Base-by-base conservation (phyloP, 1,140 invertebrate species). In the Drosophila burlai region DNA sequence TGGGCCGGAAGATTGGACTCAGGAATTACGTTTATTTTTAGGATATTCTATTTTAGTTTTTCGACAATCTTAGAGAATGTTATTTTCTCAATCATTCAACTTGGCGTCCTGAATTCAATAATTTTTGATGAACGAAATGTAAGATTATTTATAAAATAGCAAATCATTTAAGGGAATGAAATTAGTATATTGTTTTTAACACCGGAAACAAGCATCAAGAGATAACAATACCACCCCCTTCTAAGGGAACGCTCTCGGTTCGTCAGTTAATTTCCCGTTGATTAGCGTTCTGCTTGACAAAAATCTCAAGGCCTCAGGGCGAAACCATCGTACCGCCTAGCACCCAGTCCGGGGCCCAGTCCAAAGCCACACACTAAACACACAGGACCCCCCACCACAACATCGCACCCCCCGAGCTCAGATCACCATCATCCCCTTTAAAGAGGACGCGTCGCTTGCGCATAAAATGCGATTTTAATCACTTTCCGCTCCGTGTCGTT, bases 401-500 rank as follows among this genome's bases (percentile, higher is more conserved):
- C 50, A 61, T 5, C 65, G n/a, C 57, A 58, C 46, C 43, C 1
- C 59, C 64, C 67, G 63, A 36, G 54, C 60, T 42, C 54, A 46
- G 61, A 52, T 34, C 61, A 57, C 71, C 49, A 31, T 21, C 49
- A 31, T 21, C 46, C 61, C 24, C n/a, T 40, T 59, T 13, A 43
- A 57, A 43, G 57, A 45, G 57, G 72, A 58, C 76, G 60, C 72
- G 61, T 77, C 54, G 79, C 52, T 65, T 80, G 76, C 75, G 81
- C 85, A 82, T 90, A 81, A 90, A 90, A 90, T 90, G 82, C 62
- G 85, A 90, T 90, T 90, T 90, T 90, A 90, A 90, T 90, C 85
- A 90, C 85, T 90, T 90, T 90, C 85, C 85, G 85, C 79, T 85
- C 83, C 72, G 75, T 90, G 68, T 58, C 78, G 55, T 68, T 76